A percentile compares a stretch with the other conserved stretches of the same genome.
Evolutionary conservation across 2,888 invertebrate genomes (phyloP).

Genomic region (Clistopyga incitator): DNA sequence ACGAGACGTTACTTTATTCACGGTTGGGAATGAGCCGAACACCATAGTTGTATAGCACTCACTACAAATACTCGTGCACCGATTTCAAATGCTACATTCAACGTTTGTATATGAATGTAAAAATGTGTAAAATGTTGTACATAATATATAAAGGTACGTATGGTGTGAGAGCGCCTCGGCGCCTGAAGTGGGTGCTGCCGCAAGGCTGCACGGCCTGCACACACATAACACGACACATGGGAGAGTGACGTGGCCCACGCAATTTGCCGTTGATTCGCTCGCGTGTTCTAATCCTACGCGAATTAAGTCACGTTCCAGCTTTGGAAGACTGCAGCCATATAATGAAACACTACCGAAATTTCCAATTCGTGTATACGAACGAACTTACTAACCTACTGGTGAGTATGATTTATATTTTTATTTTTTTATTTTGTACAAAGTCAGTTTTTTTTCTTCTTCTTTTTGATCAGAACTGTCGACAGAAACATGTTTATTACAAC

Average conservation of each 20-base stretch:
- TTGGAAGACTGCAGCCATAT: neutral
- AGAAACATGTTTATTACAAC: too few species aligned
- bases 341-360: neutral
- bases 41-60: neutral
- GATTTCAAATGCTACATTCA: neutral
- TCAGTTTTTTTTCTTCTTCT: too few species aligned
- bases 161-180: slow-evolving; percentile 19
- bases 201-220: slow-evolving; percentile 29
- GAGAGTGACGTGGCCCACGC: slow-evolving; percentile 32
- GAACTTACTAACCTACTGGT: neutral
- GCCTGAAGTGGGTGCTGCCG: slow-evolving; percentile 35
- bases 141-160: slow-evolving; percentile 17
- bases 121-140: neutral
- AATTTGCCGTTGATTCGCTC: neutral
- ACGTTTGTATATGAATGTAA: neutral
- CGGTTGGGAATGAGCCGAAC: slow-evolving; percentile 15
- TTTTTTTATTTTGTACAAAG: too few species aligned
- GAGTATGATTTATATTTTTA: too few species aligned
- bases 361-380: neutral
- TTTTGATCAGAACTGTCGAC: too few species aligned
- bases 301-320: slow-evolving; percentile 8
- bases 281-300: slow-evolving; percentile 19
- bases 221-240: neutral
- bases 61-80: neutral
- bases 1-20: slow-evolving; percentile 9